A percentile compares a stretch with the other conserved stretches of the same genome.
These are phyloP conservation scores for Larimichthys crocea DNA, from an alignment of 2,113 vertebrate species.

Conservation along the genomic window DNA sequence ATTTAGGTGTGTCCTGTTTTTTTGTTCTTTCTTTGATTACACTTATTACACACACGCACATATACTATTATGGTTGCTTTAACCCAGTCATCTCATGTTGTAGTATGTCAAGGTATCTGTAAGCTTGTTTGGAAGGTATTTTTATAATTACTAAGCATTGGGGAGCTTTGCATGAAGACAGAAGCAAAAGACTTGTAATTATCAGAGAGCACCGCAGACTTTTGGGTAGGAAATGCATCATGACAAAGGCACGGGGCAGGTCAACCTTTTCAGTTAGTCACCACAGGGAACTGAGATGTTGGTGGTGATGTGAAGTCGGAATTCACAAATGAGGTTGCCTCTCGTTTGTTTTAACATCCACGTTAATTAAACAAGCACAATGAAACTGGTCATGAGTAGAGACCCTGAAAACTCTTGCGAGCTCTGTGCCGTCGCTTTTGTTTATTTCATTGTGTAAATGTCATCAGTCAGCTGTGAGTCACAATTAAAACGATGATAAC, in stretches of 20 bases:
- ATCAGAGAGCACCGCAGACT: conserved; percentile 27
- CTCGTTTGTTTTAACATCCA: not conserved
- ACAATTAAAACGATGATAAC: not conserved
- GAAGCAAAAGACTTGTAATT: conserved; percentile 42
- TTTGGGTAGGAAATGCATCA: conserved; percentile 44
- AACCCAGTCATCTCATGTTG: not conserved
- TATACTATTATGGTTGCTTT: not conserved
- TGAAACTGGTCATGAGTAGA: conserved; percentile 14
- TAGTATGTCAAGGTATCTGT: not conserved
- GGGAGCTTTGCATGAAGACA: conserved; percentile 10
- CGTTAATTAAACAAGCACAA: not conserved
- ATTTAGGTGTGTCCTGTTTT: conserved; percentile 31
- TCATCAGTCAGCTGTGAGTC: not conserved
- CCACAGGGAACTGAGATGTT: conserved; percentile 7
- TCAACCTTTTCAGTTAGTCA: conserved; percentile 20
- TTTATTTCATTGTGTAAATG: not conserved
- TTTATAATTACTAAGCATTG: conserved; percentile 32
- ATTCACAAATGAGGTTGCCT: conserved; percentile 21
- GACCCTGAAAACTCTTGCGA: conserved; percentile 25
- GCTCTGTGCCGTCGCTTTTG: not conserved
- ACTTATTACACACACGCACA: conserved; percentile 7
- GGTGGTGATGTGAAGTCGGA: conserved; percentile 21
- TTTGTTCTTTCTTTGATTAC: conserved; percentile 3
- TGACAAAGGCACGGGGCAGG: conserved; percentile 41
- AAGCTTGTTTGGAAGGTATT: conserved; percentile 21